phyloP scores from a whole-genome alignment of 2,797 vertebrate species.

The Podarcis lilfordi region DNA sequence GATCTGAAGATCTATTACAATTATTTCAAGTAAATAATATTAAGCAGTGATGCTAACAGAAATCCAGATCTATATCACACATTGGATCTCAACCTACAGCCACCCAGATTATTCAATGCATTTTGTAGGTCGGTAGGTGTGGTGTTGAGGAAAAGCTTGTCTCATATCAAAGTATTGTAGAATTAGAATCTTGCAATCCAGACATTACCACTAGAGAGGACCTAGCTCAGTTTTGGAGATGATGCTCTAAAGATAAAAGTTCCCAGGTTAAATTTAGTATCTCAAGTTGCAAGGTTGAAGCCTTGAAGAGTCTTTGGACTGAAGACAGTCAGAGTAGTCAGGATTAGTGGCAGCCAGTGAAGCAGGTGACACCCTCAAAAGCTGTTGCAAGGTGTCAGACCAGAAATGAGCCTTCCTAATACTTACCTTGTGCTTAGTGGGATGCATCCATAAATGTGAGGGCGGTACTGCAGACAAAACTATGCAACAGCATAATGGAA shows the following conservation, averaged over 20 bases:
- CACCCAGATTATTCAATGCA: not conserved
- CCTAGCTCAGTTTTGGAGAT: not conserved
- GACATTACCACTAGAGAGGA: not conserved
- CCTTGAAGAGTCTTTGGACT: not conserved
- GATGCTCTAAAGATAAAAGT: not conserved
- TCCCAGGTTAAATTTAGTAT: not conserved
- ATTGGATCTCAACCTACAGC: not conserved
- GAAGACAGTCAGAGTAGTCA: not conserved
- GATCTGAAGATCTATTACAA: not conserved
- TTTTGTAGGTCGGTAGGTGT: not conserved
- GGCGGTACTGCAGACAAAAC: too few species aligned
- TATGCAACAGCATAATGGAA: too few species aligned
- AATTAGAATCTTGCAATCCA: not conserved
- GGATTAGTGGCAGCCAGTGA: not conserved
- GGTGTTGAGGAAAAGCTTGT: not conserved
- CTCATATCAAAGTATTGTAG: too few species aligned
- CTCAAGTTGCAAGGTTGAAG: not conserved
- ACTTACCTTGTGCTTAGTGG: too few species aligned
- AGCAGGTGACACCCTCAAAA: too few species aligned
- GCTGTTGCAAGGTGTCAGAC: too few species aligned
- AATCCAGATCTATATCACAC: not conserved
- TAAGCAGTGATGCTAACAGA: not conserved
- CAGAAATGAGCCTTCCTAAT: too few species aligned
- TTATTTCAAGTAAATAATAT: not conserved
- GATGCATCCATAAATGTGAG: too few species aligned